Evolutionary conservation across 2,113 vertebrate genomes (phyloP), one percentile per base, ranked within the genome.

Genomic region (Calyptomena viridis): DNA sequence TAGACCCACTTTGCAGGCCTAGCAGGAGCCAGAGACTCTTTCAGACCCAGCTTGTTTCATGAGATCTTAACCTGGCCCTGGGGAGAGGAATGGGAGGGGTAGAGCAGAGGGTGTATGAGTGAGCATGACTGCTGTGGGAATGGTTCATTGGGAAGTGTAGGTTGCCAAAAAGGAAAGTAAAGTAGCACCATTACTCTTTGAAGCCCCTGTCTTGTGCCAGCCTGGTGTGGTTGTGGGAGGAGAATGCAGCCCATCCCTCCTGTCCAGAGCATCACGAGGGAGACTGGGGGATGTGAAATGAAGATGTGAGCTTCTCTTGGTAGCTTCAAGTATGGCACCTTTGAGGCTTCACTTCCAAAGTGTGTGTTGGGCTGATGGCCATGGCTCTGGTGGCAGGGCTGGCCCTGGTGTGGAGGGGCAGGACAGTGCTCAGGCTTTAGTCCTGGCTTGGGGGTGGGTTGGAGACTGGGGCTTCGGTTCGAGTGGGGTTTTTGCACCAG

Each of bases 71-170:
- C 39, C 11, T 53, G 68, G 22, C n/a, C 28, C 14, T 28, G 20
- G 12, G 37, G 22, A 42, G 35, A 16, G 22, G 10, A 35, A 6
- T 3, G 4, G 18, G 50, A 63, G 19, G 6, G 47, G 7, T 35
- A n/a, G 40, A 46, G 20, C 20, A 16, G 52, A 24, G 56, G 17
- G 28, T 17, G 25, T 4, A 10, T 18, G 6, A 42, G 23, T 7
- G 39, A 37, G 20, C 16, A 16, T 2, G 4, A 14, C 20, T 47
- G 1, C 63, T 69, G 6, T 42, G 12, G 44, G 22, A 82, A 53
- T 0, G 4, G 25, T 71, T 80, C 2, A 0, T 40, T 52, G 7
- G 8, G 14, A 74, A 75, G 46, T 0, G 0, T 20, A 21, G n/a
- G 37, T 21, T 76, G 46, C 33, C 33, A 19, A 24, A 71, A 30